Base-by-base conservation (phyloP, 2,797 vertebrate species). In the Gymnoscopelus microlampas region DNA sequence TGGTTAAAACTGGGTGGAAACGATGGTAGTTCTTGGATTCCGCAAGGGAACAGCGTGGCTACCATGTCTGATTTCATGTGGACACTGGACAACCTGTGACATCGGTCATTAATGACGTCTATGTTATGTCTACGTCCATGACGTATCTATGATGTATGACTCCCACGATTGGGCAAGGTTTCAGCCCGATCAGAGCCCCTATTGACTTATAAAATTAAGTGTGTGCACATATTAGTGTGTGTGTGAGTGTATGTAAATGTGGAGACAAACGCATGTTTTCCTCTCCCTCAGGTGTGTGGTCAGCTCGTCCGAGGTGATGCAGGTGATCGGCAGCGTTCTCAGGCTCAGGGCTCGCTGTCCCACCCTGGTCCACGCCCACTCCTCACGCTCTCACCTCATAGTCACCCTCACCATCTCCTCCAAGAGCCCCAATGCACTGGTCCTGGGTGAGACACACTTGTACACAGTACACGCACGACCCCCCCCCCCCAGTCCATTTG, bases 331-430 rank as follows among this genome's bases (percentile, higher is more conserved):
- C 3, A 71, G 79, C 2, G 87, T 94, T 6, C 66, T 94, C 61
- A 91, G 78, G 82, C 84, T 93, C 74, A 84, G 95, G 79, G 88
- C 86, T 14, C 92, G 81, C 0, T 93, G 93, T 39, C 92, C 95
- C 73, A 96, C 95, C 0, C 74, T 93, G 3, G 85, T 97, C 48
- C 95, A 96, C 10, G 63, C 85, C 1, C 89, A 94, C 71, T 97
- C 95, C 0, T 97, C 95, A 7, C 92, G 95, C 64, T 97, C 96
- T 26, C 96, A 97, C 81, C 91, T 97, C 76, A 85, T 97, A 0
- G 82, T 96, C 49, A 95, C 92, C 0, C 79, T 96, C 73, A 94
- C 92, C 0, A 66, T 94, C 77, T 94, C 90, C 23, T 85, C 91
- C 67, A 80, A 89, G 81, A 87, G 81, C 71, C 84, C 84, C 70